Base-by-base conservation (phyloP, 2,113 vertebrate species). In the Percina caprodes region DNA sequence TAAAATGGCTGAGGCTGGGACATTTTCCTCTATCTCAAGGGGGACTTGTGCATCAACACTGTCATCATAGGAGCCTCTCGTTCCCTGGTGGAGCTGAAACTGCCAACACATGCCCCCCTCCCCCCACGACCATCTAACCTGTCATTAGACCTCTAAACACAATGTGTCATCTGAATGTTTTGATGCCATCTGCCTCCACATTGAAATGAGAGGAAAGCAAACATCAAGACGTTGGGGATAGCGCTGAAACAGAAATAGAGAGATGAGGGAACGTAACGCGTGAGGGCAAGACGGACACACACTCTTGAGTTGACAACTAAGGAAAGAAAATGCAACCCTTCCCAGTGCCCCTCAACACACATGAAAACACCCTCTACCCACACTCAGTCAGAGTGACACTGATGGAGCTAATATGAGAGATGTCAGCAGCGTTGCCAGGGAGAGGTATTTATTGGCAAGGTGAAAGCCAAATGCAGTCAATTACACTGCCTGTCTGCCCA, bases 381-480 rank as follows among this genome's bases (percentile, higher is more conserved):
- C 69, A 51, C 88, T 88, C 86, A 5, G 69, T 82, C 54, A 84
- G 72, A 88, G 58, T 70, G 88, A 90, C 85, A 85, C 48, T 69
- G 87, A 95, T 88, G 77, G 92, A 90, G 85, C 88, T 86, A 91
- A 89, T 79, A 88, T 39, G 80, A 82, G 77, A 69, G 65, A 86
- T 79, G 77, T 88, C 84, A 80, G 80, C 68, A 42, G 73, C 85
- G 65, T 77, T 88, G 87, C 84, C 84, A 89, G 90, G 78, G 74
- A 77, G 71, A 70, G 74, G 88, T 90, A 92, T 93, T 92, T 89
- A 80, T 84, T 92, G 92, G 88, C 69, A 79, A 84, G 92, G 90
- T 89, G 89, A 93, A 94, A 94, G 93, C 89, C 90, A 95, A 95
- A 94, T 77, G 76, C 72, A 88, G 92, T 94, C 94, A 94, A 94